phyloP scores from a whole-genome alignment of 2,113 vertebrate genomes.

The Poeciliopsis retropinna region DNA sequence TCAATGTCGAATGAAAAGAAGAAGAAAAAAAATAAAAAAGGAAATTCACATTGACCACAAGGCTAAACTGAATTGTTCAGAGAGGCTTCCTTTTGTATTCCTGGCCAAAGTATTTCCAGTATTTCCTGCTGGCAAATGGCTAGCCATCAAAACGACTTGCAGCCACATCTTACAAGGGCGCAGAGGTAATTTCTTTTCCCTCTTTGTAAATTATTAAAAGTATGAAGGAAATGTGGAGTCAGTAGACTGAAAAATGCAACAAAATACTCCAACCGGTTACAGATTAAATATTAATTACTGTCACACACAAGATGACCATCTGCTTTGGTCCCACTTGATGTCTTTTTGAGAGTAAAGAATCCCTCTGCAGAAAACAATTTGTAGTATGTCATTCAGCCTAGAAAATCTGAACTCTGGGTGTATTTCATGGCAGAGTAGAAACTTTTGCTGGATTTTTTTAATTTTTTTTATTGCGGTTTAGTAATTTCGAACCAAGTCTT shows the following conservation, averaged over 20 bases:
- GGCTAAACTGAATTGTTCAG: background rate
- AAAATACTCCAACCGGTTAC: background rate
- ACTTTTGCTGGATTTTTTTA: background rate
- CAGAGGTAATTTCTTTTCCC: background rate
- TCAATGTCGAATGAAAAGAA: background rate
- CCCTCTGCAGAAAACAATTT: background rate
- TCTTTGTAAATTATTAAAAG: background rate
- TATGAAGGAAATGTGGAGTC: background rate
- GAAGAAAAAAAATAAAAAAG: background rate
- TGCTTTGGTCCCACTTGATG: background rate
- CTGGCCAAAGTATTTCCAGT: background rate
- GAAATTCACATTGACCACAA: background rate
- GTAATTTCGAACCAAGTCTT: no score
- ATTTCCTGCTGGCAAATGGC: background rate
- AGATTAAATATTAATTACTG: background rate
- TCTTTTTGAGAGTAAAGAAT: background rate
- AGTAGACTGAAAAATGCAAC: background rate
- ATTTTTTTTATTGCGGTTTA: no score
- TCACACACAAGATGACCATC: slow-evolving; percentile 1
- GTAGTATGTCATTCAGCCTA: background rate
- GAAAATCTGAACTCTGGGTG: no score
- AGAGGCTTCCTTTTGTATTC: background rate
- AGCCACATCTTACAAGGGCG: background rate
- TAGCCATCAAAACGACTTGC: background rate
- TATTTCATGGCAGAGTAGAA: background rate